Conservation (phyloP, 1,140 invertebrate species). For the Muscidifurax raptorellus region DNA sequence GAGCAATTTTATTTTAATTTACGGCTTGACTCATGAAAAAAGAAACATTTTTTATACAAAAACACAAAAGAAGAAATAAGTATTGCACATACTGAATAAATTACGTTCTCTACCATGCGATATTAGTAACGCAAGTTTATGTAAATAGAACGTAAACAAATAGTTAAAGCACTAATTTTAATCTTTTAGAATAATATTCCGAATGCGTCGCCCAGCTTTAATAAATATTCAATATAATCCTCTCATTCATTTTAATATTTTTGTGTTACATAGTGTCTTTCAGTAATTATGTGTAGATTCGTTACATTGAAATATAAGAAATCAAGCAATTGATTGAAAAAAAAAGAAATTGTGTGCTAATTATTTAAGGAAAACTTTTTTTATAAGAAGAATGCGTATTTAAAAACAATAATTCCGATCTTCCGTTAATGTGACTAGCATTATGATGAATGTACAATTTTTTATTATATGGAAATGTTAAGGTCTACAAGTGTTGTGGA, state of each 20-base stretch:
- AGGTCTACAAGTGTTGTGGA: not conserved
- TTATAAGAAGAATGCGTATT: not conserved
- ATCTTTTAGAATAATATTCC: not conserved
- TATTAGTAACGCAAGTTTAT: constrained; percentile 10
- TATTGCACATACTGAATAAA: constrained; percentile 7
- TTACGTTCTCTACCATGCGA: constrained; percentile 8
- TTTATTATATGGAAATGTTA: constrained; percentile 17
- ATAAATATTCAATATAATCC: not conserved
- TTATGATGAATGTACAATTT: not conserved
- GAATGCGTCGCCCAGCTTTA: not conserved
- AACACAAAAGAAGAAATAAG: not conserved
- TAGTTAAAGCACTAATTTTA: not conserved
- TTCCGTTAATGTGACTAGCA: not conserved
- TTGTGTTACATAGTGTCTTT: constrained; percentile 32
- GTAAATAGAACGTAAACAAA: constrained; percentile 40
- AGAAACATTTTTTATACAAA: not conserved
- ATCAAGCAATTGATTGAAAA: not conserved
- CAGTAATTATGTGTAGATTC: constrained; percentile 37
- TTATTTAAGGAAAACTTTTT: not conserved
- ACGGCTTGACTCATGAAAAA: not conserved
- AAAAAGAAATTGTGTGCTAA: not conserved
- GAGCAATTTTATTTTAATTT: not conserved
- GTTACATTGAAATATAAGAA: not conserved
- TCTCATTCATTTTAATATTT: not conserved
- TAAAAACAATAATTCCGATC: not conserved